Base-by-base conservation (phyloP, 2,888 invertebrate genomes). In the Plebejus anna region DNA sequence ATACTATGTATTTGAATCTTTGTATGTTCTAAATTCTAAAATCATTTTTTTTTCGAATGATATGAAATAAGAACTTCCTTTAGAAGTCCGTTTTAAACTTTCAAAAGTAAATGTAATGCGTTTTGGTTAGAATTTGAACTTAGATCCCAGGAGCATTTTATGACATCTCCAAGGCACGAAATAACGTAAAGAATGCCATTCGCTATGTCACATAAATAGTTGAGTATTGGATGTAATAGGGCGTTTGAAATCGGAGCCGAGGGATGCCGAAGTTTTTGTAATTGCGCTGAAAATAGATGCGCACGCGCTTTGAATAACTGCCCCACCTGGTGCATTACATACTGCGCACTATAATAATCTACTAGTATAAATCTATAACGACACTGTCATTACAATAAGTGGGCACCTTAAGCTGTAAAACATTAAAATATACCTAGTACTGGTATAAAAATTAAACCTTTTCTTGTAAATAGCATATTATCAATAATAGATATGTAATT, bases 261-360 rank as follows among this genome's bases (percentile, higher is more conserved):
- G 81, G 81, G 83, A 86, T 85, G 85, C 83, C 75, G 83, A 83
- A 82, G 81, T 85, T 88, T 88, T 86, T 84, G 85, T 91, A 90
- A 92, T 92, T 90, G 90, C 89, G 85, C 89, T 86, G 83, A 82
- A 91, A 92, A 92, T 92, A 92, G 90, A 84, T 75, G 79, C 79
- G 77, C 81, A 80, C 82, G 81, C 80, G 80, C 80, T 82, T 79
- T 82, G 84, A 82, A 83, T 83, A 82, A 81, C 80, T 78, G 78
- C 77, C 76, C 80, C 89, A 90, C 89, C 89, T 89, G 90, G 87
- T 72, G 76, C 80, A 77, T 77, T 72, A 76, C 80, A 77, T 77
- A 81, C 82, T 55, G 6, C 75, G 9, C 28, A 32, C 73, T 13
- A 28, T 22, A 0, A 7, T 61, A 9, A 22, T n/a, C n/a, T 22